Conservation (phyloP, 2,888 invertebrate species). For the Pollenia labialis region DNA sequence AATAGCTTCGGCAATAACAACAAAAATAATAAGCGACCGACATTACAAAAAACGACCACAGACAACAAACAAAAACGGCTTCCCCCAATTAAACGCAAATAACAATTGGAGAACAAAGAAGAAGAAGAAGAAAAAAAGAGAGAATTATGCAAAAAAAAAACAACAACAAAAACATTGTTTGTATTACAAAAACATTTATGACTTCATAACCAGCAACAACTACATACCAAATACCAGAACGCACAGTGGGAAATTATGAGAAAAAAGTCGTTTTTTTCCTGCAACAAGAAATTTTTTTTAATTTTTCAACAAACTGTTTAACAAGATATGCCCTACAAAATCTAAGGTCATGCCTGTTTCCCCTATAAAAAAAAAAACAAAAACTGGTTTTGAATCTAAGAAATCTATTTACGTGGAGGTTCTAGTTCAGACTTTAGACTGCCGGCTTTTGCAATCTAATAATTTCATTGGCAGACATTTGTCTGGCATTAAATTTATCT, state of each 20-base stretch:
- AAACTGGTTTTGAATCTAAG: too few species aligned
- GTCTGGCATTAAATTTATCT: too few species aligned
- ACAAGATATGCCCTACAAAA: too few species aligned
- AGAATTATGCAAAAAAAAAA: background rate
- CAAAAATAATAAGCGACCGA: background rate
- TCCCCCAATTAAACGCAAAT: slow-evolving; percentile 69
- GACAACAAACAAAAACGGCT: slow-evolving; percentile 65
- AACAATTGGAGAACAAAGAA: slow-evolving; percentile 27
- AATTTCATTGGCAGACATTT: too few species aligned
- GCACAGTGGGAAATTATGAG: background rate
- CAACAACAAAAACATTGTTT: background rate
- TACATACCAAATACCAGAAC: background rate
- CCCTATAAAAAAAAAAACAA: too few species aligned
- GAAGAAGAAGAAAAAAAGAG: background rate
- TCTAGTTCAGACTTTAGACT: too few species aligned
- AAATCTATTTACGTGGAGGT: too few species aligned
- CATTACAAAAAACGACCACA: slow-evolving; percentile 49
- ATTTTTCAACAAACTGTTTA: too few species aligned
- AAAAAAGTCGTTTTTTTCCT: background rate
- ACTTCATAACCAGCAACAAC: slow-evolving; percentile 56
- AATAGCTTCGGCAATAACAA: slow-evolving; percentile 22
- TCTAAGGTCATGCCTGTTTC: too few species aligned
- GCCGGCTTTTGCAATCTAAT: too few species aligned
- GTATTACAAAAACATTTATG: slow-evolving; percentile 29
- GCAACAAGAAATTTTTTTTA: background rate